Percentiles rank a stretch among this genome's conserved stretches.
Conservation (phyloP, 2,797 vertebrate species). For the Ispidina lecontei region DNA sequence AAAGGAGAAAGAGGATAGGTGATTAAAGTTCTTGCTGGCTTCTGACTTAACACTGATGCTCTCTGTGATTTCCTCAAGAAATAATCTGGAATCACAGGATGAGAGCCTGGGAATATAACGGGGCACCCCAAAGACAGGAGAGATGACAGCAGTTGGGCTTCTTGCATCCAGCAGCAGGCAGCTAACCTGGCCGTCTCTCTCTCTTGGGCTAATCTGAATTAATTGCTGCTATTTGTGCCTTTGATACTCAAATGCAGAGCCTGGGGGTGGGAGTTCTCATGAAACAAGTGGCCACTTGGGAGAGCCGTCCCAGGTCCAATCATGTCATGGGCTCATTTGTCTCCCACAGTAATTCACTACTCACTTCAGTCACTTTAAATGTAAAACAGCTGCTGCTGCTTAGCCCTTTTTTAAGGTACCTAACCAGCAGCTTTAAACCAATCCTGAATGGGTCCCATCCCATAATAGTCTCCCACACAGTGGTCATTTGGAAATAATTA, state of each 20-base stretch:
- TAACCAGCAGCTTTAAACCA: conserved; percentile 52
- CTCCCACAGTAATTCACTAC: conserved; percentile 59
- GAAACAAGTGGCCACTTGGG: conserved; percentile 73
- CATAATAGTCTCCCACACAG: conserved; percentile 38
- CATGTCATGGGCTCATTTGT: conserved; percentile 62
- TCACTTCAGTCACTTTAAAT: conserved; percentile 60
- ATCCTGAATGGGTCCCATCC: conserved; percentile 40
- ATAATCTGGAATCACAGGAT: not conserved
- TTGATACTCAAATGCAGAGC: conserved; percentile 53
- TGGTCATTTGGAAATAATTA: conserved; percentile 73
- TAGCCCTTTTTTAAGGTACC: conserved; percentile 56
- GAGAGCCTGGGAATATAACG: not conserved
- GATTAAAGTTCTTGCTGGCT: not conserved
- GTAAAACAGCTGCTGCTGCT: conserved; percentile 62
- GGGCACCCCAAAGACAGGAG: not conserved
- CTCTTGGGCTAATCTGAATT: conserved; percentile 63
- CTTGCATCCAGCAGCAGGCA: not conserved
- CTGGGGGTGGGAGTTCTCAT: conserved; percentile 54
- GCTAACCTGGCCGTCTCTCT: not conserved
- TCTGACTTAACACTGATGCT: not conserved
- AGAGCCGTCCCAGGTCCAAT: conserved; percentile 62
- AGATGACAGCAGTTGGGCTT: not conserved
- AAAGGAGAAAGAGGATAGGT: rapidly evolving
- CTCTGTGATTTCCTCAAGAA: not conserved
- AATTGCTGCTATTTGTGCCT: conserved; percentile 57